A percentile compares a stretch with the other conserved stretches of the same genome.
These are phyloP conservation scores for Brachirus orientalis DNA, from an alignment of 2,113 vertebrate species.

Conservation along the genomic window DNA sequence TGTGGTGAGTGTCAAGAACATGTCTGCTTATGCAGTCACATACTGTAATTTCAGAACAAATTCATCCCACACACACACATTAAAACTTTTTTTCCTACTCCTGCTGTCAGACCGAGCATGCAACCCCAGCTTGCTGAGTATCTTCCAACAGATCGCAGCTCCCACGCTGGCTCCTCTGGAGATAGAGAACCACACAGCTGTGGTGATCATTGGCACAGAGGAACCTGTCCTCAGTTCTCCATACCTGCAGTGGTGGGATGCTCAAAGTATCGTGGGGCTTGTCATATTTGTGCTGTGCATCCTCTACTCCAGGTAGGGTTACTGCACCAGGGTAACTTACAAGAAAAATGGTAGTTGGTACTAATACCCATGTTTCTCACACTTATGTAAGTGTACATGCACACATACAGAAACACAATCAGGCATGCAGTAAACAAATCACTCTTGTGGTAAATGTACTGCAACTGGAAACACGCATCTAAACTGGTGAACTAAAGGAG, in stretches of 20 bases:
- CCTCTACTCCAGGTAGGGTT: slow-evolving; percentile 90
- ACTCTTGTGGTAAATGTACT: too few relatives aligned
- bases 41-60: too few relatives aligned
- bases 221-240: slow-evolving; percentile 73
- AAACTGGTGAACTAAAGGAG: too few relatives aligned
- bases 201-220: slow-evolving; percentile 60
- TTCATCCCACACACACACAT: neutral
- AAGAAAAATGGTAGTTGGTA: too few relatives aligned
- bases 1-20: neutral
- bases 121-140: slow-evolving; percentile 89
- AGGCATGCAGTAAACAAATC: too few relatives aligned
- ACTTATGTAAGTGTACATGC: too few relatives aligned
- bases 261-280: slow-evolving; percentile 86
- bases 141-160: slow-evolving; percentile 83
- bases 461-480: too few relatives aligned
- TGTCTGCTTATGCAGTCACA: neutral
- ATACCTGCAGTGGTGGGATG: slow-evolving; percentile 87
- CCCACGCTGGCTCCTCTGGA: slow-evolving; percentile 75
- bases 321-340: neutral
- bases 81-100: neutral
- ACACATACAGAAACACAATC: too few relatives aligned
- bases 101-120: slow-evolving; percentile 84
- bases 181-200: slow-evolving; percentile 82
- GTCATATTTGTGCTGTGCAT: slow-evolving; percentile 90
- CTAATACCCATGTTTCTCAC: too few relatives aligned